Evolutionary conservation across 2,797 vertebrate genomes (phyloP), one percentile per base, ranked within the genome.

Genomic region (Lutjanus argentimaculatus): DNA sequence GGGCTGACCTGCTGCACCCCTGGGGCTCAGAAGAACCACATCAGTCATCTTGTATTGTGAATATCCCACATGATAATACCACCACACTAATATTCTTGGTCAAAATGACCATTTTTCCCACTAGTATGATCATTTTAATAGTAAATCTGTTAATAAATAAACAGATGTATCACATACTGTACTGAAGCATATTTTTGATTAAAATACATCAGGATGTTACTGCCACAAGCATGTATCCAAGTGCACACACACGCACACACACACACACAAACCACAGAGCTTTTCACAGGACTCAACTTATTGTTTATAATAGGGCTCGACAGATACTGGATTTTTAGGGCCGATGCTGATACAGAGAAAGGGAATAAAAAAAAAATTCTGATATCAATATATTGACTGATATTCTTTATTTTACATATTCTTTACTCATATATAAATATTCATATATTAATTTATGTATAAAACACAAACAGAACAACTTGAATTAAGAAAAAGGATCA

Each of bases 1-100:
- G 65, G 72, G 71, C 53, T 90, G 91, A 93, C 89, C 89, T 82
- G 55, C 8, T 77, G 66, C 79, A 80, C 85, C 86, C 75, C 25
- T 12, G 75, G 79, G 86, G 86, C 63, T 81, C 51, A 17, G 52
- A 71, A 55, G 45, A 84, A 76, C 21, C 75, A 51, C 83, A 59
- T 83, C 65, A 80, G 81, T 86, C 89, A 84, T 89, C 67, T 69
- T 61, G 21, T 58, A 67, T 57, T 65, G 70, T 74, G 77, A 88
- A 86, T 67, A 84, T 62, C 66, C 61, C 64, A 58, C 48, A 77
- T 59, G 62, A 78, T 70, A 72, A 83, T 78, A 61, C 25, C 45
- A 61, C 25, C 45, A 63, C 5, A 62, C 68, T 79, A 66, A 75
- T 63, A 77, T 77, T 58, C 22, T 36, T 51, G 55, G 49, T 69